Base-by-base conservation (phyloP, 2,113 vertebrate species). In the Jaculus jaculus region DNA sequence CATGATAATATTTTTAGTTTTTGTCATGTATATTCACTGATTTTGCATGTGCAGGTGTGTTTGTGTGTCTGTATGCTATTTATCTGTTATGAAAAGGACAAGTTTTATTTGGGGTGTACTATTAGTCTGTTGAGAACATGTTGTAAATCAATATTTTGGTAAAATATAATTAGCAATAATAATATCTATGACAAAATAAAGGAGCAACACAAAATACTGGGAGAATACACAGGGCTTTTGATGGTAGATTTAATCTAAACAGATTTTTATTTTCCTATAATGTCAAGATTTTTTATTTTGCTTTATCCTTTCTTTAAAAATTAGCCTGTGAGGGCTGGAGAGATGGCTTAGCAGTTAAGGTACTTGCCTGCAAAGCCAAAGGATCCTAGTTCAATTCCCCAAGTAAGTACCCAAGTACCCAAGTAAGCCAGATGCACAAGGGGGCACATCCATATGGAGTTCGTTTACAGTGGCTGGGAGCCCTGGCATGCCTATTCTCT, bases 241-340 rank as follows among this genome's bases (percentile, higher is more conserved):
- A 4, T 83, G 6, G 21, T 21, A 81, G 37, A 89, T 84, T 94
- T 72, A 86, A 51, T 74, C 5, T 26, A 3, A 11, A 1, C 17
- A 51, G 15, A 28, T 47, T 42, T 79, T 6, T 80, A 42, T 86
- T 87, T 34, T 15, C 12, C 34, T 72, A 5, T 39, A 28, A 15
- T 42, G 9, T n/a, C 68, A 58, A 84, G 37, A 82, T 66, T n/a
- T n/a, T n/a, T n/a, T n/a, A n/a, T 74, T 84, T 69, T 69, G 21
- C 78, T 58, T 92, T 12, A 79, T 28, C 30, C 7, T 66, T 74
- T 20, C 17, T 32, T 73, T 26, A 39, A 74, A 81, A 95, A 93
- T 93, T 82, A 93, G 12, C 26, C 79, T n/a, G n/a, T n/a, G n/a
- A n/a, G n/a, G n/a, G n/a, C n/a, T n/a, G n/a, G n/a, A n/a, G n/a